Evolutionary conservation across 2,888 invertebrate species (phyloP).

Genomic region (Phania funesta): DNA sequence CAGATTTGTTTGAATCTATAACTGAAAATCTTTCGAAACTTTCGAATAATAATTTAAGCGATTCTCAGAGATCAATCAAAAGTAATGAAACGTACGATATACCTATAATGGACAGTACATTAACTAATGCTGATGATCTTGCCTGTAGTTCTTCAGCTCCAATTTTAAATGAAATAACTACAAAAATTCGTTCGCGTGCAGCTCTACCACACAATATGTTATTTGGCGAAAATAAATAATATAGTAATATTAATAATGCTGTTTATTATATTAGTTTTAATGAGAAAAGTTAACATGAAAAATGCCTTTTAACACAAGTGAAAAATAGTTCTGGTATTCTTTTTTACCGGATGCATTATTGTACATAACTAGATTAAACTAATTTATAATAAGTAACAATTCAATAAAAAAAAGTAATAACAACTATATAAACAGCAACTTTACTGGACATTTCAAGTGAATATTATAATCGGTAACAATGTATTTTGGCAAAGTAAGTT

Average conservation of each 20-base stretch:
- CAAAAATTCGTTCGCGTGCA: constrained; percentile 43
- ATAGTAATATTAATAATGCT: not conserved
- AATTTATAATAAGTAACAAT: not conserved
- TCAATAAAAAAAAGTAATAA: not conserved
- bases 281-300: not conserved
- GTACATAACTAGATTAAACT: constrained; percentile 18
- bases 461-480: not conserved
- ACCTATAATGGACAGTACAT: constrained; percentile 67
- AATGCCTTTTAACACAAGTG: not conserved
- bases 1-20: constrained; percentile 80
- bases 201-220: constrained; percentile 42
- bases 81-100: constrained; percentile 79
- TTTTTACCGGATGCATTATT: not conserved
- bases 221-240: constrained; percentile 43
- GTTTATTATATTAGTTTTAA: not conserved
- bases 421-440: not conserved
- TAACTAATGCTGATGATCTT: not conserved
- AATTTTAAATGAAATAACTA: constrained; percentile 39
- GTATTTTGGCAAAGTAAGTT: not conserved
- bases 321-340: not conserved
- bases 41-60: constrained; percentile 68
- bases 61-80: constrained; percentile 75
- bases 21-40: constrained; percentile 71
- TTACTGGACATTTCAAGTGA: not conserved
- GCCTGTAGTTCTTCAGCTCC: constrained; percentile 24